Percentiles rank a stretch among this genome's conserved stretches.
These are phyloP conservation scores for Myotis davidii DNA, from an alignment of 2,113 vertebrate genomes.

Conservation along the genomic window DNA sequence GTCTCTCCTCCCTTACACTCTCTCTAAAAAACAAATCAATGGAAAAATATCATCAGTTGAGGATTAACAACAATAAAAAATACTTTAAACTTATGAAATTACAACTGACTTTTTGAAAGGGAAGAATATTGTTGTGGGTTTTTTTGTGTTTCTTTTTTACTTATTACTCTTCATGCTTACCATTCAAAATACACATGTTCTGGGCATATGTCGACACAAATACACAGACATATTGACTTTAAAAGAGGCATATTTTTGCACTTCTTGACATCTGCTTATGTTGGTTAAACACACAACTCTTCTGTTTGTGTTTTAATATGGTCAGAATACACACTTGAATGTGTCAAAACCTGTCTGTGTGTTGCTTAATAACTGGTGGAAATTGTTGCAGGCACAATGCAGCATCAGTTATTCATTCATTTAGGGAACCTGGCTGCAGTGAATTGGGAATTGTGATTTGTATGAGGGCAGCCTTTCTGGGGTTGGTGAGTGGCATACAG, in stretches of 20 bases:
- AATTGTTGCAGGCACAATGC: not conserved
- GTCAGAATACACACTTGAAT: slow-evolving; percentile 53
- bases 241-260: slow-evolving; percentile 72
- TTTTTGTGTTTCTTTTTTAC: slow-evolving; percentile 15
- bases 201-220: slow-evolving; percentile 64
- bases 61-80: not conserved
- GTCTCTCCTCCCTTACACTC: no score
- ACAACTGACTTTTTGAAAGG: not conserved
- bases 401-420: not conserved
- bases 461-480: not conserved
- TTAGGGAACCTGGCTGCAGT: not conserved
- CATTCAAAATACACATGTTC: slow-evolving; percentile 76
- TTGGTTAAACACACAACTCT: slow-evolving; percentile 73
- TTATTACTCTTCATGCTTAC: slow-evolving; percentile 34
- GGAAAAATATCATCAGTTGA: no score
- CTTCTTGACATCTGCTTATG: slow-evolving; percentile 77
- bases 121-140: not conserved
- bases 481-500: not conserved
- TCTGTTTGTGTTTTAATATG: slow-evolving; percentile 64
- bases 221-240: slow-evolving; percentile 70
- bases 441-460: not conserved
- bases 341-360: slow-evolving; percentile 57
- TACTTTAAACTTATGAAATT: not conserved
- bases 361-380: slow-evolving; percentile 3
- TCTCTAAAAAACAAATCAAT: no score